phyloP scores from a whole-genome alignment of 2,113 vertebrate genomes.

The Trinectes maculatus region DNA sequence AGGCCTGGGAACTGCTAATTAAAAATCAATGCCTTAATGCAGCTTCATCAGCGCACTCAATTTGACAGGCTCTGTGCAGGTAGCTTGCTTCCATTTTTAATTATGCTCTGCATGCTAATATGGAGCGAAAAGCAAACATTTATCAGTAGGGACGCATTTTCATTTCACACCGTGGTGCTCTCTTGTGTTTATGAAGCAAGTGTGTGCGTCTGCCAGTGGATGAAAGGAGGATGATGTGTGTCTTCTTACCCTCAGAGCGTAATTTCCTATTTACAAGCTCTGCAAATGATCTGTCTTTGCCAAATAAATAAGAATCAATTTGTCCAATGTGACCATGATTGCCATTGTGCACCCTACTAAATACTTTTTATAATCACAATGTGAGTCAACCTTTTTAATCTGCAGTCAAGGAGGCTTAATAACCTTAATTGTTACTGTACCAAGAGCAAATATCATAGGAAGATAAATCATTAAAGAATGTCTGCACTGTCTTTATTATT shows the following conservation, averaged over 20 bases:
- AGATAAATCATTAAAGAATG: too few species aligned
- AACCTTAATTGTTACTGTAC: too few species aligned
- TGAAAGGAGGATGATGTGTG: slow-evolving; percentile 63
- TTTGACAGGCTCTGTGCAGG: slow-evolving; percentile 65
- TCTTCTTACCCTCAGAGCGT: slow-evolving; percentile 48
- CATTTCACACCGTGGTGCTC: slow-evolving; percentile 78
- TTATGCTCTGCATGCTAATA: slow-evolving; percentile 80
- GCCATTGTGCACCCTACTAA: background rate
- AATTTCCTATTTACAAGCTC: slow-evolving; percentile 56
- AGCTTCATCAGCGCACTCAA: slow-evolving; percentile 67
- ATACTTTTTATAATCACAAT: background rate
- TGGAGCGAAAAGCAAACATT: slow-evolving; percentile 79
- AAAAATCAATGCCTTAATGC: slow-evolving; percentile 70
- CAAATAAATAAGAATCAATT: slow-evolving; percentile 22
- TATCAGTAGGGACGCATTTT: slow-evolving; percentile 76
- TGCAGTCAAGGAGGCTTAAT: background rate
- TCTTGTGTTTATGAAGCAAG: slow-evolving; percentile 70
- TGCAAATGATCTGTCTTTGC: slow-evolving; percentile 27
- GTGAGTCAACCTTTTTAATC: slow-evolving; percentile 1
- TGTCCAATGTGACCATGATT: slow-evolving; percentile 13
- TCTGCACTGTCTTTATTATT: too few species aligned
- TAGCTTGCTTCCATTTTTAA: slow-evolving; percentile 76
- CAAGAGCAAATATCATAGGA: too few species aligned
- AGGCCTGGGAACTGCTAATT: slow-evolving; percentile 68
- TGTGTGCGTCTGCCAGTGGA: slow-evolving; percentile 57